These are phyloP conservation scores for Pelobates fuscus DNA, from an alignment of 2,113 vertebrate species.

Conservation along the genomic window DNA sequence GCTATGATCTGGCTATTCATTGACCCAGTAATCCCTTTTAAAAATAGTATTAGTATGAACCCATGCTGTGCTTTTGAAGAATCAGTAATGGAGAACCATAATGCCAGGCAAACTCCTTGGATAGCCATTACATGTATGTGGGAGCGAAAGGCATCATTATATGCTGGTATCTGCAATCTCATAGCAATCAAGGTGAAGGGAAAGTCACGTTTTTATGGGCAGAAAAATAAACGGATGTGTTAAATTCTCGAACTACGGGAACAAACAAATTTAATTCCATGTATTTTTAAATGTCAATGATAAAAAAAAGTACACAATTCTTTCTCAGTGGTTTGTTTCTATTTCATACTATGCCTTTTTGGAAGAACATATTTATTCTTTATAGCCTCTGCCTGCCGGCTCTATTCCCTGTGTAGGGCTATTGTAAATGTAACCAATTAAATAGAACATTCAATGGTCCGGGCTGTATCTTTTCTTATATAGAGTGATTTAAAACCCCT, in stretches of 20 bases:
- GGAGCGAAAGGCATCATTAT: slow-evolving; percentile 35
- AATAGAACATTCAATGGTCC: neutral
- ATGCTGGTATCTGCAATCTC: neutral
- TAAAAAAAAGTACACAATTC: neutral
- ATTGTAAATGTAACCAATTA: slow-evolving; percentile 34
- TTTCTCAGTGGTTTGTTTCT: neutral
- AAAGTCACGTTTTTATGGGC: slow-evolving; percentile 10
- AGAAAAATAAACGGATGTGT: slow-evolving; percentile 12
- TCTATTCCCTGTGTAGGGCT: neutral
- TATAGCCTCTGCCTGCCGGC: neutral
- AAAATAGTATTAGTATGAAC: neutral
- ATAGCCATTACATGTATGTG: slow-evolving; percentile 5
- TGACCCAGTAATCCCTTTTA: neutral
- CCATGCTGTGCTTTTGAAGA: neutral
- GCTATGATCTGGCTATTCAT: neutral
- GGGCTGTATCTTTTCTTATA: neutral
- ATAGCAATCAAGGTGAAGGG: slow-evolving; percentile 7
- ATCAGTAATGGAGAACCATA: neutral
- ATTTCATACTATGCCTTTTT: neutral
- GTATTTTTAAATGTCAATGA: slow-evolving; percentile 2
- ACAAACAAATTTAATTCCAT: slow-evolving; percentile 27
- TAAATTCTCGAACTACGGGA: neutral
- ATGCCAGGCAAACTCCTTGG: slow-evolving; percentile 23
- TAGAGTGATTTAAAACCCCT: neutral
- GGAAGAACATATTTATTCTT: slow-evolving; percentile 13